phyloP scores from a whole-genome alignment of 2,797 vertebrate species.

The Xenopus petersii region DNA sequence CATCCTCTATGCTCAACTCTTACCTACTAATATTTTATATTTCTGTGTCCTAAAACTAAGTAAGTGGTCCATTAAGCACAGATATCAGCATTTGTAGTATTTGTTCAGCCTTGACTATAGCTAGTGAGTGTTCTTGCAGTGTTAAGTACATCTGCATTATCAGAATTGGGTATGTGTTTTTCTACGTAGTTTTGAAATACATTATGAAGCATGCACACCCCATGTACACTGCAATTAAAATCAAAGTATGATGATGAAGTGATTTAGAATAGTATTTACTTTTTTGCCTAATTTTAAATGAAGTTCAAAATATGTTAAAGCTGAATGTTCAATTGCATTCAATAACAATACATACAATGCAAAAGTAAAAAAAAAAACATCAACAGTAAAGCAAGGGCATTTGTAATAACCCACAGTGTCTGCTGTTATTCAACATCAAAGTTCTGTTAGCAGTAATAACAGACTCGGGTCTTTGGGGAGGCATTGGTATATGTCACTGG shows the following conservation, averaged over 20 bases:
- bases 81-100: too few species aligned
- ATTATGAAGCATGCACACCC: constrained; percentile 6
- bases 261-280: constrained; percentile 25
- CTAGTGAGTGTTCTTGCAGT: too few species aligned
- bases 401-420: constrained; percentile 13
- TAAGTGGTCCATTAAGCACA: too few species aligned
- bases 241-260: constrained; percentile 3
- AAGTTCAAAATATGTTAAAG: constrained; percentile 31
- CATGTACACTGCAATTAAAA: constrained; percentile 9
- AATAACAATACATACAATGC: constrained; percentile 33
- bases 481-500: too few species aligned
- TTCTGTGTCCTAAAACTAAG: too few species aligned
- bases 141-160: too few species aligned
- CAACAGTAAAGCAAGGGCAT: not conserved
- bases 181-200: too few species aligned
- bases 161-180: too few species aligned
- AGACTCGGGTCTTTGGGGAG: too few species aligned
- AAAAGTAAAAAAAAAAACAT: constrained; percentile 24
- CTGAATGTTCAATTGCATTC: constrained; percentile 39
- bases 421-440: constrained; percentile 30
- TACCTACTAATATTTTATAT: too few species aligned
- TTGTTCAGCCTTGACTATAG: too few species aligned
- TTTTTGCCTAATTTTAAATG: constrained; percentile 12
- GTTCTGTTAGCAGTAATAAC: not conserved
- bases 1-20: too few species aligned